phyloP scores from a whole-genome alignment of 1,140 invertebrate species.

The Armadillidium nasatum region DNA sequence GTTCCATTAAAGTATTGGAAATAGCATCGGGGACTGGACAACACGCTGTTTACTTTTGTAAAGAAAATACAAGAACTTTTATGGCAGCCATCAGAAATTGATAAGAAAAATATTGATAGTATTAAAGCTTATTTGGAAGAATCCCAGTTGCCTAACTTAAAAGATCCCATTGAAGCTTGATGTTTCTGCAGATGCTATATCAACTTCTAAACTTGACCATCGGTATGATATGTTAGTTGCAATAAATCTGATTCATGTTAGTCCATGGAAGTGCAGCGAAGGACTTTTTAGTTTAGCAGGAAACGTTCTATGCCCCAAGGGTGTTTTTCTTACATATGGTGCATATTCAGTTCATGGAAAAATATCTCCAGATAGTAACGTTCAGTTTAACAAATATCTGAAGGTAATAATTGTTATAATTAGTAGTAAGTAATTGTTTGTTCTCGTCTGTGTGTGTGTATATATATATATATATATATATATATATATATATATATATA shows the following conservation, averaged over 20 bases:
- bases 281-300: conserved; percentile 68
- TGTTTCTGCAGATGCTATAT: not conserved
- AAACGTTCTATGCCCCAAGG: conserved; percentile 61
- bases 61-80: not conserved
- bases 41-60: not conserved
- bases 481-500: too few relatives aligned
- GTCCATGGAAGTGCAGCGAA: conserved; percentile 61
- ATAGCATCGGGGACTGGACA: not conserved
- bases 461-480: too few relatives aligned
- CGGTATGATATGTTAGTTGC: conserved; percentile 72
- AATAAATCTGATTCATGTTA: conserved; percentile 82
- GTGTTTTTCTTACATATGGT: conserved; percentile 75
- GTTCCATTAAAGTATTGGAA: not conserved
- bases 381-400: conserved; percentile 63
- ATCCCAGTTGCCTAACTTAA: not conserved
- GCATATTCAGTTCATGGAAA: conserved; percentile 70
- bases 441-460: too few relatives aligned
- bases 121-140: not conserved
- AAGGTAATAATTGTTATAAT: too few relatives aligned
- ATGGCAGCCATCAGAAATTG: not conserved
- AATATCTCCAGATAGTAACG: conserved; percentile 73
- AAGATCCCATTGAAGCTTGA: not conserved
- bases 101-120: not conserved
- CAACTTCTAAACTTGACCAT: not conserved
- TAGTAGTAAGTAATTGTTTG: too few relatives aligned